A percentile compares a stretch with the other conserved stretches of the same genome.
Conservation (phyloP, 1,140 invertebrate species). For the Lysiphlebus fabarum region DNA sequence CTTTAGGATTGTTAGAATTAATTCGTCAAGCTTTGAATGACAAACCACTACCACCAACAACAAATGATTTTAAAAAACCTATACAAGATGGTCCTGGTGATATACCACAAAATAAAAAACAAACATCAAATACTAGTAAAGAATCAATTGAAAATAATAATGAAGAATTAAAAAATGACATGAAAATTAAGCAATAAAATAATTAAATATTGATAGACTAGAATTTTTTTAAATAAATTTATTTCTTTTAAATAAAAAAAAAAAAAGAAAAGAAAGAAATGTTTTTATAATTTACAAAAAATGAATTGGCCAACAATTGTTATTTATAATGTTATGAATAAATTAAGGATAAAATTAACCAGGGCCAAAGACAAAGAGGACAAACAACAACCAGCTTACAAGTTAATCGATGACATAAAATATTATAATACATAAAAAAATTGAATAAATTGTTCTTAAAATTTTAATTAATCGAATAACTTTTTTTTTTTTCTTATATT, state of each 20-base stretch:
- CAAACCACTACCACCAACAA: constrained; percentile 32
- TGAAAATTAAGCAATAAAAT: constrained; percentile 25
- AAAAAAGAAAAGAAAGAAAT: not conserved
- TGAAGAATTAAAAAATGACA: constrained; percentile 9
- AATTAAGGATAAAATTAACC: no score
- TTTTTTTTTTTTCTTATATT: no score
- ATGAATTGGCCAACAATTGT: not conserved
- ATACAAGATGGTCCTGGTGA: constrained; percentile 28
- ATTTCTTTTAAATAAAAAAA: not conserved
- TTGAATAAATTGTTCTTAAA: no score
- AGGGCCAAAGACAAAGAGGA: no score
- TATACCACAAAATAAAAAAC: constrained; percentile 21
- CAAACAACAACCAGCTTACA: no score
- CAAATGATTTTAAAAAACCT: constrained; percentile 3
- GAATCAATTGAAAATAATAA: not conserved
- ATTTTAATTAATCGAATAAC: no score
- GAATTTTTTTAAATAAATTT: no score
- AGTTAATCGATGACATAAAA: no score
- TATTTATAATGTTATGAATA: no score
- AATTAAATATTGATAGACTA: constrained; percentile 7
- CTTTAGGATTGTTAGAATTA: constrained; percentile 60
- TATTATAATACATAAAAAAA: no score
- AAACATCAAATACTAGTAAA: not conserved
- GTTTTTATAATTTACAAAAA: no score
- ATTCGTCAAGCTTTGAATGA: constrained; percentile 60